Base-by-base conservation (phyloP, 2,797 vertebrate species). In the Tachyglossus aculeatus region DNA sequence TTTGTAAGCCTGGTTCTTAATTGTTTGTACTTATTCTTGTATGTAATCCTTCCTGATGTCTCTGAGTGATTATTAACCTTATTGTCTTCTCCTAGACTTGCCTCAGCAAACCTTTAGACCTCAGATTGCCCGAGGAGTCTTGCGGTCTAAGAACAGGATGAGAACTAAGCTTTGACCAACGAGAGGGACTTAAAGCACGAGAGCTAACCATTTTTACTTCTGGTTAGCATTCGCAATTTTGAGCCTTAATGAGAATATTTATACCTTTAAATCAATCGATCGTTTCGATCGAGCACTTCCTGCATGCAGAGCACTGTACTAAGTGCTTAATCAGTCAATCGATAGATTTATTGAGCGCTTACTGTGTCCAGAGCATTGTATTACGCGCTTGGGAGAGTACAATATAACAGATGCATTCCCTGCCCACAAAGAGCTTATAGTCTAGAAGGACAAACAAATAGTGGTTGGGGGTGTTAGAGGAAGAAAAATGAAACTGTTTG, bases 401-500 rank as follows among this genome's bases (percentile, higher is more conserved):
- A n/a, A n/a, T n/a, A n/a, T n/a, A n/a, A n/a, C n/a, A n/a, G n/a
- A n/a, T n/a, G n/a, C n/a, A n/a, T n/a, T n/a, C n/a, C n/a, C n/a
- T n/a, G n/a, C n/a, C n/a, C n/a, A n/a, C n/a, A n/a, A n/a, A n/a
- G n/a, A n/a, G n/a, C n/a, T n/a, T n/a, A n/a, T n/a, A n/a, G n/a
- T n/a, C n/a, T n/a, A n/a, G n/a, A n/a, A n/a, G n/a, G n/a, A n/a
- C n/a, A n/a, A n/a, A n/a, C n/a, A n/a, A 58, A 55, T 71, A 7
- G 21, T 34, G 63, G 10, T 70, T 48, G 34, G 65, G 63, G 48
- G 64, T 39, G 36, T 57, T 64, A 14, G 44, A 38, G 5, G 67
- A 70, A 59, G 61, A 77, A 34, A 32, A 77, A 22, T 39, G 52
- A 58, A 67, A 78, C 58, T 64, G 9, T 53, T 71, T 71, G 24